A percentile compares a stretch with the other conserved stretches of the same genome.
Conservation (phyloP, 2,888 invertebrate species). For the Sphaerophoria taeniata region DNA sequence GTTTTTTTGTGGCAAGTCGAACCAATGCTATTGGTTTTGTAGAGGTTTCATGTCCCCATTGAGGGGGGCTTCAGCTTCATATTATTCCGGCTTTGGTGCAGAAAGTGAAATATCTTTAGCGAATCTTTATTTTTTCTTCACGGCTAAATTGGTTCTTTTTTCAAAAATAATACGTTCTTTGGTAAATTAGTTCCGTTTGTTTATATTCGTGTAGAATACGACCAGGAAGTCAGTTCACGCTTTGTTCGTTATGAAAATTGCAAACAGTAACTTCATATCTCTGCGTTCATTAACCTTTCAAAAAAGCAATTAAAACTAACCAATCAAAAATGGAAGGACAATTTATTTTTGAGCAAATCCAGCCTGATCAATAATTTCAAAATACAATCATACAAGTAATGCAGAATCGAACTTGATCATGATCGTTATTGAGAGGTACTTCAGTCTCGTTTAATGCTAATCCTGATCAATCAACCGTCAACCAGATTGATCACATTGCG, state of each 20-base stretch:
- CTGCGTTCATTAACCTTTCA: no score
- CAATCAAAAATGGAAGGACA: no score
- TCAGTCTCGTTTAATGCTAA: no score
- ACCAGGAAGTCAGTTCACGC: constrained; percentile 7
- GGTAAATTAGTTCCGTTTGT: constrained; percentile 44
- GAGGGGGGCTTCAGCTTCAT: constrained; percentile 41
- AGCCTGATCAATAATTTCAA: no score
- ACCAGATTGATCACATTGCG: no score
- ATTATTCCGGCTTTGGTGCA: constrained; percentile 30
- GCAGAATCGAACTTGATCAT: no score
- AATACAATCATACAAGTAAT: no score
- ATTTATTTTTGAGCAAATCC: no score
- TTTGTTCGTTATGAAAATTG: constrained; percentile 1
- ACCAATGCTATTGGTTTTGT: constrained; percentile 6
- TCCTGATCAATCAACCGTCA: no score
- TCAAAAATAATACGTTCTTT: constrained; percentile 24
- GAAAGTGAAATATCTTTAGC: constrained; percentile 16
- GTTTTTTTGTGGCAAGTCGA: constrained; percentile 31
- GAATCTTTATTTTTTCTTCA: constrained; percentile 13
- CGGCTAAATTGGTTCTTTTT: constrained; percentile 29
- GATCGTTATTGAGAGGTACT: no score
- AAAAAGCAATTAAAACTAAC: no score
- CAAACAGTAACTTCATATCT: no score
- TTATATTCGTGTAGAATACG: constrained; percentile 25
- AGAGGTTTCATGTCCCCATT: constrained; percentile 34